Evolutionary conservation across 2,888 invertebrate species (phyloP).

Genomic region (Synanthedon tipuliformis): DNA sequence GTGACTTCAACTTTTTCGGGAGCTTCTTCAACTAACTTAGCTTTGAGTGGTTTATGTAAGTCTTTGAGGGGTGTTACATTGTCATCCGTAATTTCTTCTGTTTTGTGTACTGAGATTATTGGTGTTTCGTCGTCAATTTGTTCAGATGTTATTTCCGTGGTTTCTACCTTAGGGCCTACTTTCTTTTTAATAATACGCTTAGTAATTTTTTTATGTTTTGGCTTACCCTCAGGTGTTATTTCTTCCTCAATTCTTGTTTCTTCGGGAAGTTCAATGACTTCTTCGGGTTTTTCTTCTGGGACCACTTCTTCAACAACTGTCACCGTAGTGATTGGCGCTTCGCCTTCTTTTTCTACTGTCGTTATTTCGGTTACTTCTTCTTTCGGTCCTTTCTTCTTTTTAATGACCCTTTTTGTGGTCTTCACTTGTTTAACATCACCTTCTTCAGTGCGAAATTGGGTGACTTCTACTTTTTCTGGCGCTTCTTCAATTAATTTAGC

Average conservation of each 20-base stretch:
- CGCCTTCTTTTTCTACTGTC: conserved; percentile 33
- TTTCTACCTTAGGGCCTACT: conserved; percentile 26
- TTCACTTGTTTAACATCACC: conserved; percentile 11
- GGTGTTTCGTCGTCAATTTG: conserved; percentile 14
- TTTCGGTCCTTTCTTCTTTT: conserved; percentile 23
- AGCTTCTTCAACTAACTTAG: conserved; percentile 1
- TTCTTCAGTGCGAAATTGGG: conserved; percentile 16
- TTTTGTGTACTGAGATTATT: conserved; percentile 16
- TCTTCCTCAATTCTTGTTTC: conserved; percentile 20
- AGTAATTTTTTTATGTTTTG: conserved; percentile 18
- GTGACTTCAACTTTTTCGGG: conserved; percentile 18
- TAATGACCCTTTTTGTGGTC: conserved; percentile 12
- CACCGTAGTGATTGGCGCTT: conserved; percentile 27
- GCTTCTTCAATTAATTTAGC: conserved; percentile 8
- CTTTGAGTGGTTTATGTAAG: conserved; percentile 1
- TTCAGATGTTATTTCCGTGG: conserved; percentile 12
- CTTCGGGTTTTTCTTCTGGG: conserved; percentile 16
- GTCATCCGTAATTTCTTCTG: conserved; percentile 25
- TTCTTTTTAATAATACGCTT: conserved; percentile 24
- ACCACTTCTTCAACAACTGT: conserved; percentile 12
- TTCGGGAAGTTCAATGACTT: conserved; percentile 20
- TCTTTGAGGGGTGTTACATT: conserved; percentile 18
- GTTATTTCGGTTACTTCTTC: conserved; percentile 20
- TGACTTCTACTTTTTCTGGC: conserved; percentile 5
- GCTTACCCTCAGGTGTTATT: conserved; percentile 20